These are phyloP conservation scores for Coremacera marginata DNA, from an alignment of 2,888 invertebrate genomes.

Conservation along the genomic window DNA sequence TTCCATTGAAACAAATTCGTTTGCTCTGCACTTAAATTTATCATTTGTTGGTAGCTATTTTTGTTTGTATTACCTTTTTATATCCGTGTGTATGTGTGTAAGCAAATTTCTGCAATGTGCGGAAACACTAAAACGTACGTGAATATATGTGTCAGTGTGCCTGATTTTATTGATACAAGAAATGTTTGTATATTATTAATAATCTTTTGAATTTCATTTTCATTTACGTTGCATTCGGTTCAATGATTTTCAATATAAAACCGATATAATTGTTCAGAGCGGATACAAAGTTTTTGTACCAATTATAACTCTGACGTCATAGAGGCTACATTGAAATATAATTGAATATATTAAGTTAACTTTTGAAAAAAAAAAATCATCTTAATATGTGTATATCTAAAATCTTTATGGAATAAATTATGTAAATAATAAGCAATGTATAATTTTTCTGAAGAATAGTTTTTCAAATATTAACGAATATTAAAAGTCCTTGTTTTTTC, in stretches of 20 bases:
- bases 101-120: neutral
- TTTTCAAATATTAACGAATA: too few relatives aligned
- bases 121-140: neutral
- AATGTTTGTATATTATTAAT: conserved; percentile 8
- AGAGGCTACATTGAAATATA: too few relatives aligned
- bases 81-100: neutral
- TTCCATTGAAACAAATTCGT: neutral
- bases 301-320: too few relatives aligned
- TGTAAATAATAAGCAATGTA: too few relatives aligned
- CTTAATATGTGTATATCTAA: too few relatives aligned
- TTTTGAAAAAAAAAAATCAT: too few relatives aligned
- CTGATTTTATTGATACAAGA: neutral
- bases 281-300: neutral
- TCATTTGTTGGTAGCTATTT: neutral
- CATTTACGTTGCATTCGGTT: neutral
- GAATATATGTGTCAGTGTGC: neutral
- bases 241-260: neutral
- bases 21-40: neutral
- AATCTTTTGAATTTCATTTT: conserved; percentile 10
- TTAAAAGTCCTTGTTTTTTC: too few relatives aligned
- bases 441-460: too few relatives aligned
- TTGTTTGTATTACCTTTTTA: neutral
- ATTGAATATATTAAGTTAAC: too few relatives aligned
- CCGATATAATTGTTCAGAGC: neutral
- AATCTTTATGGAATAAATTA: too few relatives aligned